Base-by-base conservation (phyloP, 1,140 invertebrate species). In the Capitella teleta region DNA sequence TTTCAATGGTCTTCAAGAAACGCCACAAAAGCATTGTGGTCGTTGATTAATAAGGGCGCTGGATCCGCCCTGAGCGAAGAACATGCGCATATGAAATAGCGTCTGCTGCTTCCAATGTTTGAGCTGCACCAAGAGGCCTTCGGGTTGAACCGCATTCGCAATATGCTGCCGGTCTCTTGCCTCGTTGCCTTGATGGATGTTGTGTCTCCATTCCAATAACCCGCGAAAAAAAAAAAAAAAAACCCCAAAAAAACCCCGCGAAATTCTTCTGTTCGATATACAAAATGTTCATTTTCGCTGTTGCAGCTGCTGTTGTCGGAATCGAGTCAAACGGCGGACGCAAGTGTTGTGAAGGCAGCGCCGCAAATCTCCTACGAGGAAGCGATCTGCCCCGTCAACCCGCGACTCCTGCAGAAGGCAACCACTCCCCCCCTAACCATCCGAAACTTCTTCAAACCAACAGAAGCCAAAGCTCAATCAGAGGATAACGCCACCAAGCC, bases 361-460 rank as follows among this genome's bases (percentile, higher is more conserved):
- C 25, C 32, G 3, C 19, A 0, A 21, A 18, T 30, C 23, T 49
- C 30, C 2, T 14, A 21, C 34, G 50, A 50, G 19, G 62, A 67
- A 41, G 54, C 49, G 19, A 55, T 61, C 3, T 49, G 57, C 19
- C 51, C 54, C 19, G 61, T 68, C 8, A 57, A 57, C 24, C 36
- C 43, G 5, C 64, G 61, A 52, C 61, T 53, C 46, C 43, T 54
- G 18, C 32, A 46, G 25, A 59, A 59, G 26, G 66, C 63, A n/a
- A 28, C 62, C 6, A 56, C 51, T 32, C 66, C 66, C 16, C 63
- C 62, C 21, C 52, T 66, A 2, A 68, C 63, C 5, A 61, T 68
- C 12, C 61, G 58, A 49, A 62, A 51, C 24, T 68, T 66, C 49
- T 68, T 68, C 48, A 66, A 64, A 57, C 50, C 62, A 25, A 23